Evolutionary conservation across 1,140 invertebrate genomes (phyloP), one percentile per base, ranked within the genome.

Genomic region (Drosophila aff.): DNA sequence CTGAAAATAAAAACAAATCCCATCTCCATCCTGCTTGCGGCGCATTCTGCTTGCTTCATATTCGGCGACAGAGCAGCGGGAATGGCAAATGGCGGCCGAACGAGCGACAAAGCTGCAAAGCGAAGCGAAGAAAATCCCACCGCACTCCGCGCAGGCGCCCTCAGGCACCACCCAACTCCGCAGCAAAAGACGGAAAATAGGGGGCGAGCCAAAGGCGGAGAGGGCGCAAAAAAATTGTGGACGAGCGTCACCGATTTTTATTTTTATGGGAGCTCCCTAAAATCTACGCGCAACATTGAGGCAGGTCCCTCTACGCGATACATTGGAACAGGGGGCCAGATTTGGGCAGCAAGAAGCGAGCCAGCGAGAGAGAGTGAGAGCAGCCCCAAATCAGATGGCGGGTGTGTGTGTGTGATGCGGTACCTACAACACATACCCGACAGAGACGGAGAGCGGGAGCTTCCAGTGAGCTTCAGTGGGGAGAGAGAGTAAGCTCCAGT

Each of bases 231-330:
- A 74, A 80, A 68, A 72, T 55, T 55, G 68, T 67, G 63, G 43
- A 43, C 28, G 44, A 79, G 52, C 60, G 62, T 61, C 52, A 53
- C 61, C 46, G 36, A 83, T 64, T 77, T 82, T 73, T 86, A 58
- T 72, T 50, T 28, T 28, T 28, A 40, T 64, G 64, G 75, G 67
- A 26, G 85, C 81, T 81, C 84, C 81, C 81, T 78, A 55, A 80
- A 67, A 89, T 75, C 50, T 68, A 85, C 85, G 81, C 85, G 85
- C 85, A 90, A 84, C 83, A 84, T 91, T 91, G 89, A 91, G 89
- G 89, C 89, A 91, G 89, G 89, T 91, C 89, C 89, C 89, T 91
- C 89, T 91, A 91, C 83, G 72, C 84, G 89, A 91, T 91, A 91
- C 79, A 76, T 72, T 61, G 23, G 72, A 91, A 76, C 81, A 91